phyloP scores from a whole-genome alignment of 2,888 invertebrate species.

The Yponomeuta malinellus region DNA sequence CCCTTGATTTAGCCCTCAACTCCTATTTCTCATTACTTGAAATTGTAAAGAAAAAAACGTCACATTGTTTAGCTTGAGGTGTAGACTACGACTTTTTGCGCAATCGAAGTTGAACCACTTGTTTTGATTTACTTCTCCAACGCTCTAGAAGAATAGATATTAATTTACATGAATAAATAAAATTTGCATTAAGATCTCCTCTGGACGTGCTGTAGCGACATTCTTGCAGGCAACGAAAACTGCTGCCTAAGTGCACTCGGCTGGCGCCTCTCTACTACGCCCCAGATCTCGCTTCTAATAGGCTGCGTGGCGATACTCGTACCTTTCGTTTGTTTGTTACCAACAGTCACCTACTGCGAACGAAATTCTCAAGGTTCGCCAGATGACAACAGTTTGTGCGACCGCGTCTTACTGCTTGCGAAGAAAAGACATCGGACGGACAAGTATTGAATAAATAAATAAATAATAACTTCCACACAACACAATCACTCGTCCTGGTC shows the following conservation, averaged over 20 bases:
- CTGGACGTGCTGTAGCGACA: conserved; percentile 30
- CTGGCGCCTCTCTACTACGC: conserved; percentile 17
- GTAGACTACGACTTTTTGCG: neutral
- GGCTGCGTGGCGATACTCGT: neutral
- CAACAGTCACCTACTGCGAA: neutral
- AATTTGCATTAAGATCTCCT: conserved; percentile 72
- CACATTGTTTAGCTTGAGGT: no score
- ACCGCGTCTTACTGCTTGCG: no score
- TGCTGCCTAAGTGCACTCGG: conserved; percentile 33
- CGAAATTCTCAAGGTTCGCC: no score
- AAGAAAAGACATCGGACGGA: no score
- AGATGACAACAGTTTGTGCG: no score
- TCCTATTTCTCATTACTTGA: no score
- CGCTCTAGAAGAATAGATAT: conserved; percentile 69
- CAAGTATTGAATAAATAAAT: no score
- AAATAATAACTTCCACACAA: no score
- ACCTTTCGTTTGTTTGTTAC: neutral
- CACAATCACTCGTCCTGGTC: no score
- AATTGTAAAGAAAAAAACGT: no score
- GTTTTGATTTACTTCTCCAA: conserved; percentile 43
- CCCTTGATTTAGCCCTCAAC: no score
- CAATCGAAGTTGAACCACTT: neutral
- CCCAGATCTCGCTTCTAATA: neutral
- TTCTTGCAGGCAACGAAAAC: conserved; percentile 41
- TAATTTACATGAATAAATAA: conserved; percentile 76